These are phyloP conservation scores for Triplophysa dalaica DNA, from an alignment of 2,113 vertebrate species.

Conservation along the genomic window DNA sequence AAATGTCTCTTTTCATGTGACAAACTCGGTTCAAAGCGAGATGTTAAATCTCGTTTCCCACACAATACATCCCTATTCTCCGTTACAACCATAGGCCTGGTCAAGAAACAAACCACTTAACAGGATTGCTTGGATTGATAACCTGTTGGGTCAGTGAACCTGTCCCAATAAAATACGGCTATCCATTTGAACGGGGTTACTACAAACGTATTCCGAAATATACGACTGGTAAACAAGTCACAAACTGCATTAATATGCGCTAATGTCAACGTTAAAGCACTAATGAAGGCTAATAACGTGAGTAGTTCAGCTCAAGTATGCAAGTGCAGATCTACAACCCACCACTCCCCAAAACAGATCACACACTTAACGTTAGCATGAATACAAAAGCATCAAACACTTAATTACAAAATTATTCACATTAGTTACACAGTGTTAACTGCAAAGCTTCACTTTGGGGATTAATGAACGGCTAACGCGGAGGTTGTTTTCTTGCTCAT, in stretches of 20 bases:
- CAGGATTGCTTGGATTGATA: background rate
- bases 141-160: constrained; percentile 12
- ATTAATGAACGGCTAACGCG: background rate
- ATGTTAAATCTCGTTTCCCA: background rate
- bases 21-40: background rate
- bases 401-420: background rate
- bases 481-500: constrained; percentile 33
- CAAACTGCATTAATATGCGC: background rate
- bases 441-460: background rate
- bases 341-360: constrained; percentile 61
- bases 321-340: constrained; percentile 47
- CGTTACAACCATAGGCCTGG: constrained; percentile 21
- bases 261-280: background rate
- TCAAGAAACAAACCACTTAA: background rate
- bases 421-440: background rate
- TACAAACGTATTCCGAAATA: background rate
- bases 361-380: background rate
- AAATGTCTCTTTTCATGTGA: constrained; percentile 49
- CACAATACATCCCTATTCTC: background rate
- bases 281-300: background rate
- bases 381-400: background rate
- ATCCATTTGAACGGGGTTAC: background rate
- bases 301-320: constrained; percentile 20
- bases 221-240: background rate
- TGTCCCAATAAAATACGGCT: background rate